Base-by-base conservation (phyloP, 2,113 vertebrate genomes). In the Ctenomys sociabilis region DNA sequence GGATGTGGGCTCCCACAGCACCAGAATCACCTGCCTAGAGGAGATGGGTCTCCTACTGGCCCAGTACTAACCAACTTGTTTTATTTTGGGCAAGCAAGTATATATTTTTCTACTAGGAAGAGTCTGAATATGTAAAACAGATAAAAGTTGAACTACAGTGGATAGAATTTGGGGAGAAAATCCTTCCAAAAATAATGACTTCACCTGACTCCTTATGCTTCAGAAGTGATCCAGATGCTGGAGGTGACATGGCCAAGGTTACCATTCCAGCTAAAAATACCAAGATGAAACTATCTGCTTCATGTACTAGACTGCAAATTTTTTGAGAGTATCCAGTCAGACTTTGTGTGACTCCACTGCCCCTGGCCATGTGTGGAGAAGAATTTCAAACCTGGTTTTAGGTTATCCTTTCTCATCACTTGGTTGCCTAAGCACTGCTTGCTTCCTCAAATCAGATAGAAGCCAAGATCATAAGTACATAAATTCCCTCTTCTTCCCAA, bases 1-100 rank as follows among this genome's bases (percentile, higher is more conserved):
- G 57, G 70, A 72, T n/a, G 0, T 16, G 7, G 19, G 37, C 13
- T 19, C 21, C 30, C 35, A 7, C 0, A 49, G 4, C 3, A 5
- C n/a, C 32, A 35, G 7, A 80, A 19, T 28, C 57, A 9, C 45
- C 43, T 13, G 3, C 57, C 37, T 35, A 30, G 4, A 21, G 32
- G 73, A 72, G 14, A 6, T 7, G 7, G 26, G n/a, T 11, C 7
- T 5, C 52, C 52, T 12, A 5, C 19, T 9, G 17, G 57, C 26
- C 43, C n/a, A 35, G 0, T 2, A 57, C 6, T 4, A 11, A 5
- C 28, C 28, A 84, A 0, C 45, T 8, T 14, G 43, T n/a, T 64
- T 43, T 28, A 63, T 17, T 57, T 59, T 16, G 28, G 9, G 66
- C 24, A 17, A 28, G 35, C 35, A 4, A 28, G 35, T 30, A 35